Conservation (phyloP, 92 coral and sea anemone genomes). For the Zoanthus solanderi region DNA sequence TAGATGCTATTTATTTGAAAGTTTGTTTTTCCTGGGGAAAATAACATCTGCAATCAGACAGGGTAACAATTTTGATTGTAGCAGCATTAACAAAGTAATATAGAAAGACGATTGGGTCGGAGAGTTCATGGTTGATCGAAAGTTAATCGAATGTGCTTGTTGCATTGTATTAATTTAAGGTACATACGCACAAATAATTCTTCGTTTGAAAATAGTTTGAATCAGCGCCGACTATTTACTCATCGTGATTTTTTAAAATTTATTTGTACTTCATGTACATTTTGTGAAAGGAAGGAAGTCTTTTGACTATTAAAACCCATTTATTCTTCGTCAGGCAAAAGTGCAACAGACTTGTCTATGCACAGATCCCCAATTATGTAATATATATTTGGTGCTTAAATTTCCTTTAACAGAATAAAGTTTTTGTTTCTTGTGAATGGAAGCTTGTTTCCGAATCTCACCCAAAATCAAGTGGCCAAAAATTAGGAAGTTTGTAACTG, state of each 20-base stretch:
- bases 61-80: neutral
- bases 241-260: neutral
- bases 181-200: neutral
- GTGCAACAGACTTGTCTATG: neutral
- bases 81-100: neutral
- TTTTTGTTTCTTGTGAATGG: neutral
- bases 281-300: neutral
- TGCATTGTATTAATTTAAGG: neutral
- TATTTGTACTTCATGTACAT: neutral
- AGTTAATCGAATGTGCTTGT: neutral
- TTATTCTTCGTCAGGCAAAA: neutral
- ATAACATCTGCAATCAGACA: neutral
- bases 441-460: too few relatives aligned
- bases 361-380: neutral
- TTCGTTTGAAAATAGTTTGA: neutral
- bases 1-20: constrained; percentile 13
- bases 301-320: neutral
- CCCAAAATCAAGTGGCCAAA: too few relatives aligned
- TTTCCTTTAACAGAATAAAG: neutral
- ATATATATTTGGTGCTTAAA: neutral
- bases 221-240: neutral
- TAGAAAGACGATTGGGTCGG: neutral
- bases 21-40: neutral
- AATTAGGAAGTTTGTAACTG: too few relatives aligned
- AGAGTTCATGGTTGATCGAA: constrained; percentile 25